A percentile compares a stretch with the other conserved stretches of the same genome.
These are phyloP conservation scores for Clanis bilineata DNA, from an alignment of 2,888 invertebrate species.

Conservation along the genomic window DNA sequence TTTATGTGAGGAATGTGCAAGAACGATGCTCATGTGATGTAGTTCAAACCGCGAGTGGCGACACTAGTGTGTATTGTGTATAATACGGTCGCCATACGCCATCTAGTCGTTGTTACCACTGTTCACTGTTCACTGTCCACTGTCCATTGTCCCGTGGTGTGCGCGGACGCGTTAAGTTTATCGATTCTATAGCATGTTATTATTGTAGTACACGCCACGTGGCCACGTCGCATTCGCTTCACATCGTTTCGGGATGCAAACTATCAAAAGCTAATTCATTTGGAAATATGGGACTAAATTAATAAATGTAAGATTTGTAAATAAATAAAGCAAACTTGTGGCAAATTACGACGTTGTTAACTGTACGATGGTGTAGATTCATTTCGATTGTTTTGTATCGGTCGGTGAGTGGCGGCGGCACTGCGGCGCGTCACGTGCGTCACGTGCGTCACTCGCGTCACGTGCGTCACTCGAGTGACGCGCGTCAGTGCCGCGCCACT, in stretches of 20 bases:
- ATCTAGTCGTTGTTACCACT: slow-evolving; percentile 32
- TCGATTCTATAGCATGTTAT: slow-evolving; percentile 64
- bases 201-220: slow-evolving; percentile 21
- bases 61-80: no score
- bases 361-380: slow-evolving; percentile 46
- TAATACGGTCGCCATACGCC: background rate
- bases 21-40: background rate
- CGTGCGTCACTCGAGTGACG: no score
- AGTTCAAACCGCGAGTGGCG: background rate
- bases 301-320: slow-evolving; percentile 75
- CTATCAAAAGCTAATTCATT: slow-evolving; percentile 58
- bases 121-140: slow-evolving; percentile 15
- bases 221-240: slow-evolving; percentile 19
- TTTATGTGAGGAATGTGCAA: background rate
- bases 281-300: slow-evolving; percentile 80
- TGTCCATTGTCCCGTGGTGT: slow-evolving; percentile 16
- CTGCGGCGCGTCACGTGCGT: no score
- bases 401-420: background rate
- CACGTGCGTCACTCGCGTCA: no score
- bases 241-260: slow-evolving; percentile 23
- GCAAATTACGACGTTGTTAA: slow-evolving; percentile 78
- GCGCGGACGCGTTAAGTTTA: slow-evolving; percentile 57
- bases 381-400: slow-evolving; percentile 67
- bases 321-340: slow-evolving; percentile 75
- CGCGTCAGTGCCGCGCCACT: slow-evolving; percentile 24